Percentiles rank a stretch among this genome's conserved stretches.
These are phyloP conservation scores for Polietes domitor DNA, from an alignment of 2,888 invertebrate genomes.

Conservation along the genomic window DNA sequence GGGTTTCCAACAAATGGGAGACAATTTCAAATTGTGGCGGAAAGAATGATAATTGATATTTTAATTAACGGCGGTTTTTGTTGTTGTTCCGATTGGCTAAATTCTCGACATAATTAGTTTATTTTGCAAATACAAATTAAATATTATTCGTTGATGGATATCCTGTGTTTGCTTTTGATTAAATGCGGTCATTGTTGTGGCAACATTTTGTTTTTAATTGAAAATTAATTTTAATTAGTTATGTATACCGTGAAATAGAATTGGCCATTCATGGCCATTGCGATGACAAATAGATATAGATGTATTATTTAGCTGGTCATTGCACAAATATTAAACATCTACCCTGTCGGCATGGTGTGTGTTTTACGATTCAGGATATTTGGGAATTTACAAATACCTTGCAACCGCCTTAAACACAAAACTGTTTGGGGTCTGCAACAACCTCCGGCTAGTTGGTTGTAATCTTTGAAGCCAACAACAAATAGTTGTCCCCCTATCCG, in stretches of 20 bases:
- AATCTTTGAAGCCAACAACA: not conserved
- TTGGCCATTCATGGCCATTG: not conserved
- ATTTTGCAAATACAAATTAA: not conserved
- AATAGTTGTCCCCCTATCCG: not conserved
- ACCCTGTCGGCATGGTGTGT: not conserved
- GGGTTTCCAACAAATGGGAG: not conserved
- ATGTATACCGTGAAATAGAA: not conserved
- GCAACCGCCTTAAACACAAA: not conserved
- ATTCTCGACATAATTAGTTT: not conserved
- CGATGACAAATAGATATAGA: not conserved
- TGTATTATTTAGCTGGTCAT: not conserved
- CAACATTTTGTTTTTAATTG: constrained; percentile 16
- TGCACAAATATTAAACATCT: not conserved
- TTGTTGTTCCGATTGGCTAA: not conserved
- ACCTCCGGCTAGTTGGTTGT: not conserved
- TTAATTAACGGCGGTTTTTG: not conserved
- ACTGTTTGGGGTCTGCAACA: not conserved
- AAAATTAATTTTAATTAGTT: constrained; percentile 10
- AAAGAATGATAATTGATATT: not conserved
- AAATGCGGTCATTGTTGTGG: not conserved
- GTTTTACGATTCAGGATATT: not conserved
- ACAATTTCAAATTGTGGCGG: not conserved
- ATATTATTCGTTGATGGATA: not conserved
- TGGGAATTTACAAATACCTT: not conserved
- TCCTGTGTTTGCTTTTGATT: constrained; percentile 17